Base-by-base conservation (phyloP, 2,797 vertebrate species). In the Typhlichthys eigenmanni region DNA sequence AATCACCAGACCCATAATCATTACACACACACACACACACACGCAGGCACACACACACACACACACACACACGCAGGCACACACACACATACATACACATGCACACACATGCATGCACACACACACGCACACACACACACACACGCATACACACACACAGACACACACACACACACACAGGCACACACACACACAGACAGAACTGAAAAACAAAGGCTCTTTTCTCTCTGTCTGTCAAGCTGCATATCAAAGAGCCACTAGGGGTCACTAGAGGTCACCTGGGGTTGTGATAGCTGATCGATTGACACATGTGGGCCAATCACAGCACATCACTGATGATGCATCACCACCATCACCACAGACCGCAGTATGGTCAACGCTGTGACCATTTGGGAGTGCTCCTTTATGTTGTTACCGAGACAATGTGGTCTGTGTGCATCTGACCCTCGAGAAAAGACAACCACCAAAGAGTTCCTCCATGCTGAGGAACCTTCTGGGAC, bases 211-310 rank as follows among this genome's bases (percentile, higher is more conserved):
- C 85, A 89, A 85, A 70, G 80, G 53, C 54, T 49, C 60, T 78
- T 85, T 86, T 90, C 85, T 89, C 63, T 46, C n/a, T n/a, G 57
- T 53, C 65, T 61, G 71, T 58, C 67, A 74, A 70, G 60, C 59
- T 65, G 80, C 76, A 64, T 74, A 87, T 79, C 84, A 72, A 74
- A 65, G 72, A 51, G 61, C 19, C 48, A 50, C 48, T 16, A 50
- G 48, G n/a, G n/a, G n/a, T 50, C 16, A 49, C n/a, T 51, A 48
- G 51, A 19, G 82, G 80, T 81, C 80, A 49, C 6, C 48, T 55
- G 55, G 69, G 85, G 76, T 83, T 74, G 59, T 32, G 74, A 70
- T 80, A 81, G 83, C 71, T 80, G 80, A 79, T 85, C 67, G 71
- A 62, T 61, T 75, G 73, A 80, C 62, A 79, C 76, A 60, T 74